phyloP scores from a whole-genome alignment of 2,888 invertebrate genomes.

The Catocala nupta region DNA sequence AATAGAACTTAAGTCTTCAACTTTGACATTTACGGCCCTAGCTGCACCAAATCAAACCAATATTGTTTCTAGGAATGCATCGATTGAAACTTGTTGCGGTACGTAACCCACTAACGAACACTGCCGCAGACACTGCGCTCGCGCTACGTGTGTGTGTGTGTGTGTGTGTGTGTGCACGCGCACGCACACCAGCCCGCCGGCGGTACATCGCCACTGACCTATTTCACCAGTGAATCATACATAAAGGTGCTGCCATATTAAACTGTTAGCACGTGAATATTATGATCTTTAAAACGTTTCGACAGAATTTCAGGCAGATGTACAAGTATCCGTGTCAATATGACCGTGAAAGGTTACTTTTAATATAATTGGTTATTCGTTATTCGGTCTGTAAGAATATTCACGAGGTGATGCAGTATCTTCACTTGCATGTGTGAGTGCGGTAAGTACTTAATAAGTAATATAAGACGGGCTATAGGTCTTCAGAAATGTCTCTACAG shows the following conservation, averaged over 20 bases:
- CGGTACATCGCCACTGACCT: slow-evolving; percentile 52
- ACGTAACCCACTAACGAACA: slow-evolving; percentile 49
- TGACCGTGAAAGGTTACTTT: no score
- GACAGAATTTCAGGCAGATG: no score
- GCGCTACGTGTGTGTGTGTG: slow-evolving; percentile 4
- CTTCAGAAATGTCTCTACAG: no score
- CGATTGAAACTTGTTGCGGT: slow-evolving; percentile 16
- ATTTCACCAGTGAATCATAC: slow-evolving; percentile 55
- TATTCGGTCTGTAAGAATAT: no score
- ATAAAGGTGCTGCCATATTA: slow-evolving; percentile 21
- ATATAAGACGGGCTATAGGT: no score
- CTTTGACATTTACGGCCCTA: neutral
- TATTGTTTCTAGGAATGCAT: slow-evolving; percentile 38
- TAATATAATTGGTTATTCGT: no score
- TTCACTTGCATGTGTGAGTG: no score
- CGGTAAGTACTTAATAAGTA: no score
- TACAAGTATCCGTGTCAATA: no score
- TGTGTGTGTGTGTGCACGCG: slow-evolving; percentile 3
- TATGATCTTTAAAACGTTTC: neutral
- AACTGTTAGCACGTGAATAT: slow-evolving; percentile 1
- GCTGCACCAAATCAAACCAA: slow-evolving; percentile 15
- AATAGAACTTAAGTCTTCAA: neutral
- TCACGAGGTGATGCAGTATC: no score
- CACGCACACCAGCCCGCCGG: slow-evolving; percentile 7
- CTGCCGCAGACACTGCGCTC: slow-evolving; percentile 24